phyloP scores from a whole-genome alignment of 2,888 invertebrate species.

The Monopis laevigella region DNA sequence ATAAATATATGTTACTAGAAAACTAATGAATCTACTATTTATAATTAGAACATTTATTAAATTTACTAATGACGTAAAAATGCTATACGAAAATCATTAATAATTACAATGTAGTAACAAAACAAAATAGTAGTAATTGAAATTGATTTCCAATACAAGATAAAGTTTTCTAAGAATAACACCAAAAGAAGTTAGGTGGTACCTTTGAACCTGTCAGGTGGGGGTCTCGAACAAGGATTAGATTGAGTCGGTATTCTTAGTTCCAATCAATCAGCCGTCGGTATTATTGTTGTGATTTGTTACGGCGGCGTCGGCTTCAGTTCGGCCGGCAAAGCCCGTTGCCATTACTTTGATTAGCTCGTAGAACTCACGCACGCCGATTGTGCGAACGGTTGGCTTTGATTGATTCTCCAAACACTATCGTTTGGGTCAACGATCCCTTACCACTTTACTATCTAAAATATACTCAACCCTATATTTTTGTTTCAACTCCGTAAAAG shows the following conservation, averaged over 20 bases:
- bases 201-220: constrained; percentile 32
- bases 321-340: constrained; percentile 28
- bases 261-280: constrained; percentile 50
- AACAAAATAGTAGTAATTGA: no score
- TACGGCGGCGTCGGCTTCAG: constrained; percentile 29
- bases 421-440: constrained; percentile 22
- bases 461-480: no score
- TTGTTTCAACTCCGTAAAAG: no score
- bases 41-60: no score
- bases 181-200: constrained; percentile 1
- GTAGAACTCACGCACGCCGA: constrained; percentile 50
- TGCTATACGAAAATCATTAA: no score
- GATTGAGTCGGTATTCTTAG: constrained; percentile 36
- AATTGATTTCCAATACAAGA: no score
- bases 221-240: constrained; percentile 29
- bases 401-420: constrained; percentile 57
- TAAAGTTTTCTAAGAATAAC: no score
- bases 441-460: no score
- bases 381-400: constrained; percentile 50
- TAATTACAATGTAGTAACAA: no score
- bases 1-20: no score
- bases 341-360: constrained; percentile 60
- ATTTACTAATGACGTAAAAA: no score
- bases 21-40: no score
- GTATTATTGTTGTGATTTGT: constrained; percentile 60